Conservation (phyloP, 2,888 invertebrate species). For the Drosophila neoperkinsi region DNA sequence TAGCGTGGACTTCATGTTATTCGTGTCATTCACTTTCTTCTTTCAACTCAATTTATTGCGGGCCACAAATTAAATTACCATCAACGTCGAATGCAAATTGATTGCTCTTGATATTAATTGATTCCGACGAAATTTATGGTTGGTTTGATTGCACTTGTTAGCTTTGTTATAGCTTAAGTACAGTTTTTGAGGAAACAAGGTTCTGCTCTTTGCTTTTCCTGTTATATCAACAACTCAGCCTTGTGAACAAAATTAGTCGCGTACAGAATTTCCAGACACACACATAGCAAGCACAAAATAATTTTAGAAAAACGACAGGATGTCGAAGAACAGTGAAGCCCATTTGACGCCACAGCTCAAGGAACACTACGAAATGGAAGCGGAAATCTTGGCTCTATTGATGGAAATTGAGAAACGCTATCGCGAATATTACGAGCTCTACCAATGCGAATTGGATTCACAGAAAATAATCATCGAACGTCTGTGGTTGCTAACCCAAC, state of each 20-base stretch:
- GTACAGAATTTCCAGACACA: background rate
- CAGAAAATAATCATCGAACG: slow-evolving; percentile 73
- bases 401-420: slow-evolving; percentile 66
- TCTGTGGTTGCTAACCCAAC: slow-evolving; percentile 80
- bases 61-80: slow-evolving; percentile 55
- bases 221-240: background rate
- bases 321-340: slow-evolving; percentile 38
- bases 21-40: slow-evolving; percentile 14
- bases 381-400: slow-evolving; percentile 55
- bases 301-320: background rate
- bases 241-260: slow-evolving; percentile 3
- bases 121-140: slow-evolving; percentile 30
- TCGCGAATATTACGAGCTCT: slow-evolving; percentile 54
- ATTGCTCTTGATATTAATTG: slow-evolving; percentile 40
- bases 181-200: background rate
- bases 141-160: slow-evolving; percentile 12
- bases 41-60: slow-evolving; percentile 32
- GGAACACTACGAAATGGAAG: slow-evolving; percentile 67
- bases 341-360: slow-evolving; percentile 61
- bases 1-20: slow-evolving; percentile 2
- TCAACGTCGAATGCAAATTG: slow-evolving; percentile 46
- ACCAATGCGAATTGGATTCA: slow-evolving; percentile 62
- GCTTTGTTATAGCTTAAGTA: slow-evolving; percentile 6
- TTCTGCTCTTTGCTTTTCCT: slow-evolving; percentile 1
- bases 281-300: background rate